Evolutionary conservation across 2,113 vertebrate genomes (phyloP), one percentile per base, ranked within the genome.

Genomic region (Nesoenas mayeri): DNA sequence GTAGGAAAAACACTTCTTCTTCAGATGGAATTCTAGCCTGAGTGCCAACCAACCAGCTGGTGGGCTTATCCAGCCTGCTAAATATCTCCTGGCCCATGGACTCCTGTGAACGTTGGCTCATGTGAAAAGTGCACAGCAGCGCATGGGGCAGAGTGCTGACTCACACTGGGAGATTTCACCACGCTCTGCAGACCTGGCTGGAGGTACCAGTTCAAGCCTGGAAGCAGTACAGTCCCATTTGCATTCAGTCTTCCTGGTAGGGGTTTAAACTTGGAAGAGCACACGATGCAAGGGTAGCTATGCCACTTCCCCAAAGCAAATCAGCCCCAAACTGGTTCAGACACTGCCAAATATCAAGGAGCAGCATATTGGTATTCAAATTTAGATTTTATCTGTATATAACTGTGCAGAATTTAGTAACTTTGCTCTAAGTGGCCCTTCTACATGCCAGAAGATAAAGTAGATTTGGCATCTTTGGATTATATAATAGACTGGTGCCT

Each of bases 391-490:
- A 93, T 91, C 89, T 92, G 8, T 50, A 53, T 38, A 2, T 85
- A 93, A 89, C 57, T 75, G 56, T 67, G 94, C 44, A 93, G 91
- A 91, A 95, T 89, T 86, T 89, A 95, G 72, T 80, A 95, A 62
- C 61, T 71, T 91, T 78, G 51, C 64, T 86, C 13, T 71, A 95
- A 91, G 69, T 84, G 79, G 75, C 69, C 81, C 25, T 94, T 94
- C 64, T 91, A 73, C 75, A 61, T 1, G 15, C 47, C 91, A 92
- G 53, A 80, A 86, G 47, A 62, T 34, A 74, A 91, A 93, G 48
- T 6, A 91, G 51, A 78, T 57, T 67, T 91, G 91, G 72, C 79
- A 93, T 67, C 34, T 74, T 57, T 60, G 15, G 29, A 56, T 65
- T 85, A 84, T 0, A 47, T 47, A 47, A 47, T 47, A 95, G 73